Conservation (phyloP, 2,113 vertebrate species). For the Epinephelus lanceolatus region DNA sequence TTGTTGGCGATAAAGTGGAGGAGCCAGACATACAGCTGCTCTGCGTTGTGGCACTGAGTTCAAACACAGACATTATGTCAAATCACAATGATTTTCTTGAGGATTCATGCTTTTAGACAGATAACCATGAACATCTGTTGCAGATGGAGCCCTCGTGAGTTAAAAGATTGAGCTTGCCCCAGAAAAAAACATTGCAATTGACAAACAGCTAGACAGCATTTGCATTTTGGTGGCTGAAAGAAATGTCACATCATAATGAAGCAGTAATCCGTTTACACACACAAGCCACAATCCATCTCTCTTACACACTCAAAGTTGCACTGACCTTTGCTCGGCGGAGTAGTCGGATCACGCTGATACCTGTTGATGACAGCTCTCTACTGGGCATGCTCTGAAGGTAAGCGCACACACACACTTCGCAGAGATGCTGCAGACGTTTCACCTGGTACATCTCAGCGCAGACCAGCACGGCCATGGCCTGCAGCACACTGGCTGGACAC, state of each 20-base stretch:
- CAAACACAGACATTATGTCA: neutral
- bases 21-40: conserved; percentile 95
- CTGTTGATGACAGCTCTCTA: conserved; percentile 92
- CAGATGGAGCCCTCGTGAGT: neutral
- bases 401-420: conserved; percentile 94
- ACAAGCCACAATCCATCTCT: neutral
- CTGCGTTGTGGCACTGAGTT: conserved; percentile 94
- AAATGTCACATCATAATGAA: neutral
- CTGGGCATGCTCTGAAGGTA: conserved; percentile 98
- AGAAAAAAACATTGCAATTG: conserved; percentile 3
- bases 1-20: conserved; percentile 98
- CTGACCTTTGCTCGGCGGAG: conserved; percentile 95
- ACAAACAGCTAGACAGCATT: neutral
- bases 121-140: neutral
- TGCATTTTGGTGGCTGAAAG: neutral
- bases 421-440: conserved; percentile 94
- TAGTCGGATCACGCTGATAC: conserved; percentile 91
- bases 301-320: neutral
- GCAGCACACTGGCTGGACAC: conserved; percentile 91
- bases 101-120: neutral
- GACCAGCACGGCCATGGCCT: conserved; percentile 96
- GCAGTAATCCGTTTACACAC: neutral
- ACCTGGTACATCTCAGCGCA: conserved; percentile 99
- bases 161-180: conserved; percentile 6
- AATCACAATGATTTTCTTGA: neutral